Conservation (phyloP, 2,797 vertebrate species). For the Urocyon cinereoargenteus region DNA sequence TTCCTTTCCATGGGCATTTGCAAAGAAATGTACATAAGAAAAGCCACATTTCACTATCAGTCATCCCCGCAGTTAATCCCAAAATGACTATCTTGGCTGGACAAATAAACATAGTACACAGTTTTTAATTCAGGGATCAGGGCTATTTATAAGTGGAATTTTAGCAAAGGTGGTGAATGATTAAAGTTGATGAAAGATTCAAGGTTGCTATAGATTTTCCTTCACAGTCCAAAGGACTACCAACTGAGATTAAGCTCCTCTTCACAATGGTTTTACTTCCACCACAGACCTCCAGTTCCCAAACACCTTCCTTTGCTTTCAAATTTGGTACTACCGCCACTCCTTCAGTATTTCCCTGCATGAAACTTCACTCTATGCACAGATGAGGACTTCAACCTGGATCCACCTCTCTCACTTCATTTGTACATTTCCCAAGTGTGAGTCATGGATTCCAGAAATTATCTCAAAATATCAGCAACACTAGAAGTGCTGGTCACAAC, state of each 20-base stretch:
- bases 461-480: not conserved
- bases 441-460: not conserved
- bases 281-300: not conserved
- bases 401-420: not conserved
- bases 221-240: not conserved
- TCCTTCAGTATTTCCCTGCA: not conserved
- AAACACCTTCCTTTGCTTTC: not conserved
- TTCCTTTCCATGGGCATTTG: not conserved
- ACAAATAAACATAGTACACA: not conserved
- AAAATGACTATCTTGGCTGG: not conserved
- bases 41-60: not conserved
- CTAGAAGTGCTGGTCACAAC: not conserved
- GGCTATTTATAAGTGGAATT: not conserved
- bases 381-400: not conserved
- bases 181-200: not conserved
- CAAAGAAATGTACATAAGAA: not conserved
- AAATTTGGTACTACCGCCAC: not conserved
- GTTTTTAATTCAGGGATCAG: not conserved
- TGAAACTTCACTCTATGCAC: not conserved
- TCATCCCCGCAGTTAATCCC: not conserved
- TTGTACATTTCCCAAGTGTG: not conserved
- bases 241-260: not conserved
- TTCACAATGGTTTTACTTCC: not conserved
- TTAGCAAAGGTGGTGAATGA: not conserved
- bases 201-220: not conserved